These are phyloP conservation scores for Gymnoscelis rufifasciata DNA, from an alignment of 2,888 invertebrate genomes.

Conservation along the genomic window DNA sequence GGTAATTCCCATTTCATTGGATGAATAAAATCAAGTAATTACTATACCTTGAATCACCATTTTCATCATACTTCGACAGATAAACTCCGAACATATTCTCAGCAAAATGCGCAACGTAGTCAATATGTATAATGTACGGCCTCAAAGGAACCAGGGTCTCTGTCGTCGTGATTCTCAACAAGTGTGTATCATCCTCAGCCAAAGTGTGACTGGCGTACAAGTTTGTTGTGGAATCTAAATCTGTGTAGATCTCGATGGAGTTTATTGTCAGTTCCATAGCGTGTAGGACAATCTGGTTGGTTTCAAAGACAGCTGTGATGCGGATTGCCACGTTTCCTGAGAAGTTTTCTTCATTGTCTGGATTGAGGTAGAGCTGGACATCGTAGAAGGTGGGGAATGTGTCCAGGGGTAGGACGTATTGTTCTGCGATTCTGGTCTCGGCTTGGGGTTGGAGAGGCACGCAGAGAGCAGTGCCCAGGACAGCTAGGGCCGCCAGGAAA, in stretches of 20 bases:
- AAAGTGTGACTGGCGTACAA: constrained; percentile 34
- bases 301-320: constrained; percentile 42
- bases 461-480: constrained; percentile 46
- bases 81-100: constrained; percentile 82
- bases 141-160: constrained; percentile 45
- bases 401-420: constrained; percentile 75
- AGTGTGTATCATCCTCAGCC: constrained; percentile 62
- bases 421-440: constrained; percentile 31
- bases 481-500: constrained; percentile 47
- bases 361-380: constrained; percentile 66
- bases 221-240: constrained; percentile 28
- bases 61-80: constrained; percentile 70
- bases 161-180: constrained; percentile 65
- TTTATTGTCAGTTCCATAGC: constrained; percentile 63
- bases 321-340: constrained; percentile 65
- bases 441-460: constrained; percentile 34
- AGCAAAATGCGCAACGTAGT: constrained; percentile 77
- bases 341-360: constrained; percentile 59
- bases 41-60: constrained; percentile 43
- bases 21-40: too few relatives aligned
- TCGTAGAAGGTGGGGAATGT: constrained; percentile 76
- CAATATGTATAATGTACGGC: constrained; percentile 72
- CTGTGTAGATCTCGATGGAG: constrained; percentile 36
- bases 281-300: constrained; percentile 61
- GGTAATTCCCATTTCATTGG: too few relatives aligned